A percentile compares a stretch with the other conserved stretches of the same genome.
phyloP scores from a whole-genome alignment of 92 coral and sea anemone genomes.

The Chrysogorgia sp. region DNA sequence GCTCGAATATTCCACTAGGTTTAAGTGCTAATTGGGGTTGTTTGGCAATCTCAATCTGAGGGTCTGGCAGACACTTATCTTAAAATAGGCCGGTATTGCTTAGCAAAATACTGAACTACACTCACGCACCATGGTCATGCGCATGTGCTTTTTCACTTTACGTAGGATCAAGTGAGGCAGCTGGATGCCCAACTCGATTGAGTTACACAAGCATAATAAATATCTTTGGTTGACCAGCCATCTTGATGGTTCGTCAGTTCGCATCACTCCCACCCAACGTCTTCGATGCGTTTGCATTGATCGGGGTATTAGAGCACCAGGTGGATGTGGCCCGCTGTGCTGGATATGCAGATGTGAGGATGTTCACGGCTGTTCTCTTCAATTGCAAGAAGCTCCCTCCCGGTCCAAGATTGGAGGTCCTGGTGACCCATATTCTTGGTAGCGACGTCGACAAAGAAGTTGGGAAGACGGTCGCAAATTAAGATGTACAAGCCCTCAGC shows the following conservation, averaged over 20 bases:
- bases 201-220: slow-evolving; percentile 35
- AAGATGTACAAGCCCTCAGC: slow-evolving; percentile 27
- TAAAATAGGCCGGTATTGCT: no score
- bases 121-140: no score
- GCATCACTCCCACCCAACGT: slow-evolving; percentile 47
- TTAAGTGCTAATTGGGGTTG: no score
- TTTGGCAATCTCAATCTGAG: no score
- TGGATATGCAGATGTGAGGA: slow-evolving; percentile 27
- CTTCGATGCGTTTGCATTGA: slow-evolving; percentile 18
- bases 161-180: slow-evolving; percentile 43
- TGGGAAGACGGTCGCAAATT: slow-evolving; percentile 42
- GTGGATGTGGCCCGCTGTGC: slow-evolving; percentile 16
- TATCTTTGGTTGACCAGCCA: slow-evolving; percentile 45
- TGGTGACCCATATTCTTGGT: slow-evolving; percentile 33
- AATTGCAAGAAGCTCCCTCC: slow-evolving; percentile 46
- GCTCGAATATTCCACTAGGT: no score
- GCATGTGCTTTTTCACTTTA: background rate
- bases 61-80: no score
- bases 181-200: slow-evolving; percentile 27
- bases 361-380: slow-evolving; percentile 22
- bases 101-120: no score
- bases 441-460: slow-evolving; percentile 43
- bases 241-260: slow-evolving; percentile 47
- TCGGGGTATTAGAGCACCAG: background rate
- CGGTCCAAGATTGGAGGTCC: slow-evolving; percentile 45